Evolutionary conservation across 2,888 invertebrate genomes (phyloP).

Genomic region (Cephonodes hylas): DNA sequence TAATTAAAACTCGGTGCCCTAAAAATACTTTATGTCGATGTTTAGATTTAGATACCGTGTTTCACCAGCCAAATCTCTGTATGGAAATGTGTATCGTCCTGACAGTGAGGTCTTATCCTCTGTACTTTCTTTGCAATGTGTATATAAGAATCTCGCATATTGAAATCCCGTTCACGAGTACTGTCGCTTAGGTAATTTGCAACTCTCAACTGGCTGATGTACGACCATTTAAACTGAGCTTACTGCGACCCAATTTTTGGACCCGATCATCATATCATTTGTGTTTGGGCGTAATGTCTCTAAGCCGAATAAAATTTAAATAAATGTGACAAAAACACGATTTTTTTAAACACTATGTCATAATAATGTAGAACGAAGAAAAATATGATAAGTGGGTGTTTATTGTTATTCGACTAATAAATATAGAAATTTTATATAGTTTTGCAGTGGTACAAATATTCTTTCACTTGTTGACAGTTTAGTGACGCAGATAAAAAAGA

Average conservation of each 20-base stretch:
- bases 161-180: background rate
- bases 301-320: background rate
- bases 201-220: background rate
- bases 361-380: background rate
- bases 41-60: no score
- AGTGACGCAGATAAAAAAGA: no score
- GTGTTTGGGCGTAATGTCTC: background rate
- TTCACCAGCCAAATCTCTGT: no score
- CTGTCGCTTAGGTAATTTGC: background rate
- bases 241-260: background rate
- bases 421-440: background rate
- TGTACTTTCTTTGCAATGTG: no score
- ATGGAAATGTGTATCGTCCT: no score
- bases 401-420: background rate
- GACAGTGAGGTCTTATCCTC: no score
- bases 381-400: background rate
- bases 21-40: no score
- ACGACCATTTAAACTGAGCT: background rate
- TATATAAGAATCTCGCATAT: no score
- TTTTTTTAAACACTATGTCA: background rate
- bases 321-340: background rate
- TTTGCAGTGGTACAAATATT: background rate
- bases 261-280: background rate
- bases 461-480: background rate
- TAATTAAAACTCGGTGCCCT: no score